phyloP scores from a whole-genome alignment of 2,888 invertebrate species.

The Xylocampa areola region DNA sequence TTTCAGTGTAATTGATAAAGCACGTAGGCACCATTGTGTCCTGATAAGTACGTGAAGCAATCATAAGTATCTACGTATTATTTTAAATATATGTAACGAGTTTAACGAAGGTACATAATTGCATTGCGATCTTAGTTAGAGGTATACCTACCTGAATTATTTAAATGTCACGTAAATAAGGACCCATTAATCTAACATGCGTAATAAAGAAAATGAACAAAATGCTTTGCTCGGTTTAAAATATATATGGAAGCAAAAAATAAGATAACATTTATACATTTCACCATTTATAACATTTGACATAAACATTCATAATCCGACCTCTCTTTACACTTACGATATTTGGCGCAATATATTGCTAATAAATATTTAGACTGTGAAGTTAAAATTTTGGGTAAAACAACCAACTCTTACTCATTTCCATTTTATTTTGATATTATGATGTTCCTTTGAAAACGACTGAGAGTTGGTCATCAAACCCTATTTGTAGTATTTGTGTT shows the following conservation, averaged over 20 bases:
- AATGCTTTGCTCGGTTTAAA: slow-evolving; percentile 56
- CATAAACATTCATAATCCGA: slow-evolving; percentile 41
- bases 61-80: too few species aligned
- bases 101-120: too few species aligned
- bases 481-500: too few species aligned
- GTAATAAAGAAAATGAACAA: slow-evolving; percentile 39
- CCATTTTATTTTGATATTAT: slow-evolving; percentile 9
- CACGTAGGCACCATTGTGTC: slow-evolving; percentile 26
- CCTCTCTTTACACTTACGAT: slow-evolving; percentile 52
- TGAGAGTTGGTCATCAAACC: slow-evolving; percentile 21
- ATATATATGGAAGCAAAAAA: slow-evolving; percentile 46
- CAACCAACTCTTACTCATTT: slow-evolving; percentile 15
- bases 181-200: slow-evolving; percentile 42
- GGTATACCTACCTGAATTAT: not conserved
- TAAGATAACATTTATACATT: slow-evolving; percentile 25
- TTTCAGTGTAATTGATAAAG: slow-evolving; percentile 29
- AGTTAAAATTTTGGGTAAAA: slow-evolving; percentile 19
- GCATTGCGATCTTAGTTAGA: too few species aligned
- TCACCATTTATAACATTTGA: slow-evolving; percentile 37
- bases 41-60: slow-evolving; percentile 1
- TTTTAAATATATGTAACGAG: too few species aligned
- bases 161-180: slow-evolving; percentile 39
- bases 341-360: slow-evolving; percentile 77
- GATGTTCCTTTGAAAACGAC: slow-evolving; percentile 31
- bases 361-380: slow-evolving; percentile 45